Evolutionary conservation across 2,797 vertebrate genomes (phyloP), one percentile per base, ranked within the genome.

Genomic region (Pyrrhura leucotis): DNA sequence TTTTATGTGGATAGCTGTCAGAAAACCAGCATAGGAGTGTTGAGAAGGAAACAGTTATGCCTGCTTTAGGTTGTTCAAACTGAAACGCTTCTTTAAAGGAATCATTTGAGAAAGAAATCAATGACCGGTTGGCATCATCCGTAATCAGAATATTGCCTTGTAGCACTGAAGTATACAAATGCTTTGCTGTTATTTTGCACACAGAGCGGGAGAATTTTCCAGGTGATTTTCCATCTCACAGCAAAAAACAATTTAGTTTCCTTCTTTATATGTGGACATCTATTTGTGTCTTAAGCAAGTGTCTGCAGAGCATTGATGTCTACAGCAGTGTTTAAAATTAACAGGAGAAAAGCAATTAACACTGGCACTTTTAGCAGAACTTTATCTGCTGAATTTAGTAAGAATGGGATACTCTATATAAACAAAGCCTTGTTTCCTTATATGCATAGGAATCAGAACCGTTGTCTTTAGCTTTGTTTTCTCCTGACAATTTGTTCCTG

Each of bases 131-230:
- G 86, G 50, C 81, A 75, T 68, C 74, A 48, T 48, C 23, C 8
- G 9, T 53, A 47, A 45, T 69, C 82, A 74, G 85, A 68, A 62
- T 68, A 54, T 33, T 81, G 62, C 71, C 68, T 67, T 48, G 42
- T 66, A 92, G 93, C 37, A 47, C n/a, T 4, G 4, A 87, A 92
- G 54, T 35, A 33, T 48, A 66, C 58, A 82, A 42, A 22, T 11
- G 48, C 26, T 80, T 90, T 91, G 89, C 76, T 95, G 84, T 42
- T 91, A 73, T 69, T 80, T 69, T 94, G 62, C 33, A 68, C 47
- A 39, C 25, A 28, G 11, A 21, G 50, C 47, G 79, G 26, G 75
- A 72, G 20, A 87, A 72, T 81, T 90, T 88, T 92, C 78, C 79
- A 45, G 40, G 58, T 84, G 72, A 85, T 89, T 85, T 96, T 73